Evolutionary conservation across 2,797 vertebrate species (phyloP), one percentile per base, ranked within the genome.

Genomic region (Aratinga solstitialis): DNA sequence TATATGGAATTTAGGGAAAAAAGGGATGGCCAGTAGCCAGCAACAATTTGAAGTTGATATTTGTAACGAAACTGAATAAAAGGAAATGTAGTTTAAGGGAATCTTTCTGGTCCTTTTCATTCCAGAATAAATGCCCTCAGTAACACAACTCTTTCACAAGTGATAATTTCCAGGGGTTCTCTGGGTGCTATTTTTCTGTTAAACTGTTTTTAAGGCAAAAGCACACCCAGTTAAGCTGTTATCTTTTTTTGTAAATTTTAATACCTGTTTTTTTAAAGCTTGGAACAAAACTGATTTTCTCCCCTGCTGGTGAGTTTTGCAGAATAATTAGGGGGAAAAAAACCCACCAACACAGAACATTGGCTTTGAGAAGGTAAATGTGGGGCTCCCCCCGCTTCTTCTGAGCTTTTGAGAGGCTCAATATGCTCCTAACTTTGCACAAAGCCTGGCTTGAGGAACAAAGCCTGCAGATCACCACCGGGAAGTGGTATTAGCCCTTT

Each of bases 401-500:
- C 38, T 21, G n/a, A 86, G 93, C 69, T 71, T 75, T 93, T 91
- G 7, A 80, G 89, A 85, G 43, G 67, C 90, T 92, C 79, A 86
- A 14, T 72, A 15, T 36, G 42, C 54, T 93, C 26, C 53, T 66
- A 84, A 65, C 84, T 92, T 78, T 19, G 63, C 85, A 89, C 38
- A 85, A 90, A 56, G 84, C 30, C 23, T 1, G 1, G 72, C 53
- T 62, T 0, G 3, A 73, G 51, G 69, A 95, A 93, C 86, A 91
- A 96, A 87, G 84, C 72, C 75, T 11, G 34, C 1, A 13, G 92
- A 72, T 84, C 68, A 87, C 45, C 90, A 59, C 82, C 0, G 34
- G 83, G 82, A 86, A 96, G 81, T 76, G 80, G 94, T 67, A 89
- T 94, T 90, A 96, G 94, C 89, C 79, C 91, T 93, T 94, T 71